Evolutionary conservation across 2,113 vertebrate species (phyloP), one percentile per base, ranked within the genome.

Genomic region (Irena cyanogastra): DNA sequence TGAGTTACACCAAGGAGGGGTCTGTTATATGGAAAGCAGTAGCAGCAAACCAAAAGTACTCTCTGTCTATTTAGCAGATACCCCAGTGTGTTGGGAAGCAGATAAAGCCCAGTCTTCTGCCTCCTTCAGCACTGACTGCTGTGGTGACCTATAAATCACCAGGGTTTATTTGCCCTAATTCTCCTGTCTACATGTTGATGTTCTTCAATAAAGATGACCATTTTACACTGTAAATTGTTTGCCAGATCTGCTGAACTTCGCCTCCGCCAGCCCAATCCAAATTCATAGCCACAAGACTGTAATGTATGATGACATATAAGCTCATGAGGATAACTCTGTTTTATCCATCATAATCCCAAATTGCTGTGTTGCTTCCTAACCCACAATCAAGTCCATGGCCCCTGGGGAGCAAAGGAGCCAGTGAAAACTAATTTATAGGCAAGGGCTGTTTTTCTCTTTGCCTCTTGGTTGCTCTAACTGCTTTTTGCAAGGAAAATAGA

Each of bases 291-390:
- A 1, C 6, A 1, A 47, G 56, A 54, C 10, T 71, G 39, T 92
- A 83, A 90, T 83, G 54, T 39, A 83, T 54, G 76, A 56, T 95
- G 91, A 92, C 80, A 52, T 90, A 71, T 37, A 71, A 81, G 35
- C 52, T 78, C 64, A 13, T n/a, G 69, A 81, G 76, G 49, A 84
- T 91, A 95, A 64, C 52, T 77, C 66, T 54, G 45, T 39, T 95
- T 92, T 92, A 95, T 91, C 82, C 87, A 2, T 54, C 27, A 35
- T 89, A 94, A 94, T 96, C 79, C 90, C 71, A 88, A 91, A 90
- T 42, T 86, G 85, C 56, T 92, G 31, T 92, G 44, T 81, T 95
- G 87, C 79, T 93, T 96, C 70, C 56, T 88, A 87, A 74, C 39
- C 68, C 83, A 77, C 75, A 66, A 60, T 80, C 79, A 74, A 83